Conservation (phyloP, 2,888 invertebrate genomes). For the Vandiemenella viatica region DNA sequence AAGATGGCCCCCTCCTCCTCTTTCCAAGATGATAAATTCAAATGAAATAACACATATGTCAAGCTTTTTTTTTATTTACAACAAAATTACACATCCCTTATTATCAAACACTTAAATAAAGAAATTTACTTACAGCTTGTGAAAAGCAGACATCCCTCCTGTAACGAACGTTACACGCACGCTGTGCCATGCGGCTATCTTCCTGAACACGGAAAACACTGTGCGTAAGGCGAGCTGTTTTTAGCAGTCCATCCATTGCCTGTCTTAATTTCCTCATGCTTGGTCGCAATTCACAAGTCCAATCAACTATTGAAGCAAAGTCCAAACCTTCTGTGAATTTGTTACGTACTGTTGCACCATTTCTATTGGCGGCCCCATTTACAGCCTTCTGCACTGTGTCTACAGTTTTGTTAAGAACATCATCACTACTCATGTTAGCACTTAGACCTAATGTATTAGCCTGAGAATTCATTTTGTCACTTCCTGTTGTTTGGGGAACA, state of each 20-base stretch:
- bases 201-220: conserved; percentile 69
- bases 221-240: conserved; percentile 61
- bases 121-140: conserved; percentile 59
- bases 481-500: background rate
- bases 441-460: conserved; percentile 5
- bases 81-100: too few species aligned
- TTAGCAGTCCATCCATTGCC: conserved; percentile 63
- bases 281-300: conserved; percentile 60
- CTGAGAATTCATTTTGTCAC: background rate
- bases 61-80: too few species aligned
- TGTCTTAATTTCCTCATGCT: conserved; percentile 65
- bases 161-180: conserved; percentile 58
- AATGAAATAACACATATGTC: too few species aligned
- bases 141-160: conserved; percentile 81
- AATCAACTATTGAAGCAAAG: conserved; percentile 52
- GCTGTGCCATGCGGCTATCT: conserved; percentile 56
- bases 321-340: conserved; percentile 58
- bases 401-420: conserved; percentile 14
- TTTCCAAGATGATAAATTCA: too few species aligned
- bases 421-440: conserved; percentile 12
- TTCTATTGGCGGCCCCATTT: conserved; percentile 36
- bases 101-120: too few species aligned
- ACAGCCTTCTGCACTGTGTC: conserved; percentile 28
- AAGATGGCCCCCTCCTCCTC: too few species aligned
- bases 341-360: conserved; percentile 32